Evolutionary conservation across 2,888 invertebrate genomes (phyloP), one percentile per base, ranked within the genome.

Genomic region (Exocentrus adspersus): DNA sequence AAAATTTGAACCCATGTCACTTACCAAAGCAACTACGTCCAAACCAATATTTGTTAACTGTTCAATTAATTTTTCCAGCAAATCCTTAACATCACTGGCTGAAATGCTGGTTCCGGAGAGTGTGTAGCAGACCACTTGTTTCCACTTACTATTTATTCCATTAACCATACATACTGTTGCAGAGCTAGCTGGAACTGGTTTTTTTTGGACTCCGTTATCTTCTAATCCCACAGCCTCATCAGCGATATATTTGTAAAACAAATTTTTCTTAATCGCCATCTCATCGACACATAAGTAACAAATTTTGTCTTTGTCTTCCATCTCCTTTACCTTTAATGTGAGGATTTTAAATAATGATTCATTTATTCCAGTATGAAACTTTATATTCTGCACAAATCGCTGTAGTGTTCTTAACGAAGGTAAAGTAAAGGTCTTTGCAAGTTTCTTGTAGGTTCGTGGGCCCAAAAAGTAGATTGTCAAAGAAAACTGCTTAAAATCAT

Each of bases 401-500:
- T 28, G 28, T 28, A 28, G 7, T 6, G 28, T 28, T 28, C 28
- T 4, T 28, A 28, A 7, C 4, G 28, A 28, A 28, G 69, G 71
- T 50, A 71, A 54, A 19, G 54, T 32, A 24, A 62, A 70, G 2
- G 62, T 46, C 21, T 64, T 64, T 17, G 50, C 10, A 19, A 72
- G 30, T 52, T 60, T 52, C 42, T 45, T 61, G 37, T 72, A 74
- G 9, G 65, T 62, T 67, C 67, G 64, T 4, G 70, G 72, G 2
- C 67, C 67, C 14, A 69, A 32, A 56, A 72, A 71, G 51, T 69
- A 67, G 6, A 68, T 2, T n/a, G 24, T 64, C 41, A 71, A 48
- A 16, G 64, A 60, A 62, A 64, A 69, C 32, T 70, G 64, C 43
- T 71, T 68, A 48, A 59, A 70, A 60, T 70, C 62, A n/a, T 60